Base-by-base conservation (phyloP, 2,797 vertebrate genomes). In the Falco naumanni region DNA sequence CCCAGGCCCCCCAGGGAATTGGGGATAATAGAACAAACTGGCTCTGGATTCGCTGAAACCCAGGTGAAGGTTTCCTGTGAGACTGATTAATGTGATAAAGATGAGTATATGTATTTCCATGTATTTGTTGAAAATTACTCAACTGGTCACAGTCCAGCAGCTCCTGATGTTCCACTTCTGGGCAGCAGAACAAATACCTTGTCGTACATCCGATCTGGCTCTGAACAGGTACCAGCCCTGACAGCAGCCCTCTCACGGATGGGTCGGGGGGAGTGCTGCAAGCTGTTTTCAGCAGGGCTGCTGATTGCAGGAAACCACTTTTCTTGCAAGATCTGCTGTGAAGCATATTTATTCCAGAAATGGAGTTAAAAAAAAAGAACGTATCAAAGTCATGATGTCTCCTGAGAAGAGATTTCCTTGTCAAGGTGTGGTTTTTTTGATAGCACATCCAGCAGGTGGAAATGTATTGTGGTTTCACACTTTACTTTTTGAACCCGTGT, bases 101-200 rank as follows among this genome's bases (percentile, higher is more conserved):
- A 81, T 93, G 50, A 64, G 95, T 51, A 76, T 79, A 90, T 86
- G 91, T 96, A 95, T 95, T 97, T 95, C 82, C 65, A 16, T 76
- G 59, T 72, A 59, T 94, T 93, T 86, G 65, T n/a, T 69, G 63
- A 86, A 84, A 91, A 90, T 92, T 76, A 91, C 80, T 84, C 59
- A 56, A 5, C 43, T 70, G 76, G 92, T 96, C 89, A 94, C 89
- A 76, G 84, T 53, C 61, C 92, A 94, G 90, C 13, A 19, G 71
- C 75, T 93, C 86, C 88, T 89, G 88, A 86, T 88, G 84, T 88
- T 96, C 79, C 43, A 17, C 59, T 96, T 78, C 84, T 91, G 78
- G 89, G 87, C 87, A 94, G 89, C 89, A 96, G 79, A 93, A 81
- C 87, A 89, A 93, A 50, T 37, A 76, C 48, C 31, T 69, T 75